Evolutionary conservation across 2,888 invertebrate species (phyloP).

Genomic region (Protophormia terraenovae): DNA sequence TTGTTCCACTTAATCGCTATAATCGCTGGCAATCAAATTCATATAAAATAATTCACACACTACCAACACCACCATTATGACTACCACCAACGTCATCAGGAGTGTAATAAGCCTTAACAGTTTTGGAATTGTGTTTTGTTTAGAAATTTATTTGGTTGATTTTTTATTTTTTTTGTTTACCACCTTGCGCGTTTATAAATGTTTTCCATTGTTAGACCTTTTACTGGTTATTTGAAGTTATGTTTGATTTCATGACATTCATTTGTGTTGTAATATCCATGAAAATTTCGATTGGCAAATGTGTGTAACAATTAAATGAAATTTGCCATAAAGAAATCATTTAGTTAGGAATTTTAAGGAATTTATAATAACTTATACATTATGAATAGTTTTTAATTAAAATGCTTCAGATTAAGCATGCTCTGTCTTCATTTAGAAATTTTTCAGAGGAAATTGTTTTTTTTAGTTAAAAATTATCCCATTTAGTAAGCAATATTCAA

Average conservation of each 20-base stretch:
- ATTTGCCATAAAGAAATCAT: too few species aligned
- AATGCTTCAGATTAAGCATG: too few species aligned
- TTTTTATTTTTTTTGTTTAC: not conserved
- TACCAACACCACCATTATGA: not conserved
- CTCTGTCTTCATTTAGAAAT: too few species aligned
- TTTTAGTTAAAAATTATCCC: too few species aligned
- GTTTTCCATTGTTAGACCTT: slow-evolving; percentile 12
- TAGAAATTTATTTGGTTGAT: not conserved
- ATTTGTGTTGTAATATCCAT: slow-evolving; percentile 33
- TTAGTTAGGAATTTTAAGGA: too few species aligned
- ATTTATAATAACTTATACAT: too few species aligned
- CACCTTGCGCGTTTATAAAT: slow-evolving; percentile 46
- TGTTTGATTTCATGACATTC: slow-evolving; percentile 25
- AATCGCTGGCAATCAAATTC: slow-evolving; percentile 65
- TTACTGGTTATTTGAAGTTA: not conserved
- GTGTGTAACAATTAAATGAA: too few species aligned
- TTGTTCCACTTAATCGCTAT: slow-evolving; percentile 64
- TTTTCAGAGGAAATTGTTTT: too few species aligned
- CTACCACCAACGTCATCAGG: not conserved
- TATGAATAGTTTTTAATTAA: too few species aligned
- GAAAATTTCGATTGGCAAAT: too few species aligned
- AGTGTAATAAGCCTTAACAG: not conserved
- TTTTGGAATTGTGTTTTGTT: not conserved
- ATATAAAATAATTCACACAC: slow-evolving; percentile 65
- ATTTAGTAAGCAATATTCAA: too few species aligned